Evolutionary conservation across 2,888 invertebrate genomes (phyloP).

Genomic region (Strigamia maritima): DNA sequence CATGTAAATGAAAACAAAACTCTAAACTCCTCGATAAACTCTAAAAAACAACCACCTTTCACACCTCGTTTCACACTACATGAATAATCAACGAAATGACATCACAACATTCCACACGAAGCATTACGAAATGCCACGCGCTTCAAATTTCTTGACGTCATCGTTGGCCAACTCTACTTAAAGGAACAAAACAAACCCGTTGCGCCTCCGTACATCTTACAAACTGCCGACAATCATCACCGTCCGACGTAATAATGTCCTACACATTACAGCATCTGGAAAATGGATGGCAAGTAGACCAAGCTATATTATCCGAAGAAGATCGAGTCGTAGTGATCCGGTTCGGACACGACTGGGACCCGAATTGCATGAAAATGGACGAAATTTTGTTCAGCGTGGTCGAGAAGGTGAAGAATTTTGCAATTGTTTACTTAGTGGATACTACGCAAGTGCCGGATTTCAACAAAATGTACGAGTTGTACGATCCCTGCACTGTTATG

Average conservation of each 20-base stretch:
- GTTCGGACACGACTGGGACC: slow-evolving; percentile 99
- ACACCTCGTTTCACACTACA: no score
- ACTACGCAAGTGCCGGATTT: slow-evolving; percentile 98
- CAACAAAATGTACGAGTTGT: slow-evolving; percentile 99
- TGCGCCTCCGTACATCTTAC: no score
- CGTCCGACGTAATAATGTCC: slow-evolving; percentile 67
- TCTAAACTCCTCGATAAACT: no score
- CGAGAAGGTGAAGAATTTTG: slow-evolving; percentile 98
- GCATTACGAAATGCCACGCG: no score
- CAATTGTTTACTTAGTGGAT: slow-evolving; percentile 94
- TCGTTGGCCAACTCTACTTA: no score
- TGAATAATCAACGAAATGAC: no score
- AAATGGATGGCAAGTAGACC: slow-evolving; percentile 99
- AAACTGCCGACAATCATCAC: no score
- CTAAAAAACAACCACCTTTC: no score
- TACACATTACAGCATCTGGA: slow-evolving; percentile 99
- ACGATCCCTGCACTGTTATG: slow-evolving; percentile 99
- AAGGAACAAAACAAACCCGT: no score
- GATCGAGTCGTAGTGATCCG: slow-evolving; percentile 95
- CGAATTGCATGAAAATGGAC: slow-evolving; percentile 99
- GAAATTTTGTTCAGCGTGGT: slow-evolving; percentile 94
- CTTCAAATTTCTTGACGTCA: no score
- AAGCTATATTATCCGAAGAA: slow-evolving; percentile 97
- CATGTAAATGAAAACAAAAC: no score
- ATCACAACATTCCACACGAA: no score